Evolutionary conservation across 1,140 invertebrate species (phyloP), one percentile per base, ranked within the genome.

Genomic region (Drosophila nigromelanica): DNA sequence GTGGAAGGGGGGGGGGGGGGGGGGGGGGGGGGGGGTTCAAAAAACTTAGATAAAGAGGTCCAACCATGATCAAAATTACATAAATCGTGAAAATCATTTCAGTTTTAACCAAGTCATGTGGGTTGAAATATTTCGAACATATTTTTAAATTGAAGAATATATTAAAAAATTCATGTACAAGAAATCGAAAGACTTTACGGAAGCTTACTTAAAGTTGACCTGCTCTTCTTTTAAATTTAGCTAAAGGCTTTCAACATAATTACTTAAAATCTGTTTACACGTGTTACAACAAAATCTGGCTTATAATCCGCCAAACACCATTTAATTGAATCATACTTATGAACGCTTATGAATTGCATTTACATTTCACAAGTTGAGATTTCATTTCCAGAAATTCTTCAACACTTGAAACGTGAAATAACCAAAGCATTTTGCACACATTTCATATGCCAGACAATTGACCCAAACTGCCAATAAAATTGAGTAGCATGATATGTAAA

Each of bases 381-480:
- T 52, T 35, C n/a, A 15, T 45, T 18, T 27, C 10, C 14, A 15
- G 8, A 55, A 27, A 40, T 55, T 42, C 37, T 4, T 2, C 18
- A 21, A 10, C 47, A 54, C 63, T 40, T 66, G 55, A 73, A 50
- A 27, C 45, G 35, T 10, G 39, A 73, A 77, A 64, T 58, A 62
- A 67, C 18, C 55, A 39, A 66, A 59, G 40, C 54, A 59, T 60
- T 61, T 72, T 64, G 62, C 56, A 74, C 73, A 83, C 77, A 71
- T 86, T 66, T 78, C 83, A 75, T 43, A 60, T 48, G 60, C 14
- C 78, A 73, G 78, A 82, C 82, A 86, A 86, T 87, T 87, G 82
- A 87, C 82, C 82, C 83, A 82, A 89, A 82, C 83, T 87, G 82
- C 83, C 83, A 87, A 87, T 87, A 87, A 89, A 89, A 79, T 71